Evolutionary conservation across 2,888 invertebrate genomes (phyloP).

Genomic region (Hymenopus coronatus): DNA sequence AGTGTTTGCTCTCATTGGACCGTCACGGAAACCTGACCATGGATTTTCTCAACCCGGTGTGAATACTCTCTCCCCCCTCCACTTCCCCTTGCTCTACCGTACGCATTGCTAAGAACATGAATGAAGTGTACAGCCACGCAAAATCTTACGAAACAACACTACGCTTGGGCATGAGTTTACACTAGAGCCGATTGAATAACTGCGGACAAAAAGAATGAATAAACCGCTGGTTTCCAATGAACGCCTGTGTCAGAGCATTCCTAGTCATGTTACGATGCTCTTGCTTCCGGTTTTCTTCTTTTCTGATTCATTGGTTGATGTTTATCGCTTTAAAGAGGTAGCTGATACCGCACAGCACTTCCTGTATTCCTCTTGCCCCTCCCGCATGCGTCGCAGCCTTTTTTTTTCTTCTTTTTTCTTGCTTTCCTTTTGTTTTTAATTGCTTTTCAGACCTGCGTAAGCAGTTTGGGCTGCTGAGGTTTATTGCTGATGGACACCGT

Average conservation of each 20-base stretch:
- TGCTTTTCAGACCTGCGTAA: background rate
- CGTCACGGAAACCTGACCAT: slow-evolving; percentile 2
- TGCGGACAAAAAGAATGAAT: background rate
- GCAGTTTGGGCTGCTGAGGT: background rate
- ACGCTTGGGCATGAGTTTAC: background rate
- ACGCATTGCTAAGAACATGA: background rate
- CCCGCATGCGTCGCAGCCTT: background rate
- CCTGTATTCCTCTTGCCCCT: slow-evolving; percentile 3
- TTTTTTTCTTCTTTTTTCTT: background rate
- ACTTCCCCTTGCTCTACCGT: background rate
- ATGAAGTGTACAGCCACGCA: slow-evolving; percentile 13
- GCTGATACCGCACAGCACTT: slow-evolving; percentile 1
- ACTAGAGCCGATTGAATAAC: background rate
- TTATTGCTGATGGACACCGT: background rate
- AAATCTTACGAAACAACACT: background rate
- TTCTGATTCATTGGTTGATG: background rate
- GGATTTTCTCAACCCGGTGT: slow-evolving; percentile 9
- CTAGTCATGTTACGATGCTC: background rate
- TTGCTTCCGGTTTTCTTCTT: background rate
- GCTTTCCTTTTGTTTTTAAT: background rate
- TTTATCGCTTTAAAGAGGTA: background rate
- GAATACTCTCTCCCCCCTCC: background rate
- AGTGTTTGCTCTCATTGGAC: slow-evolving; percentile 5
- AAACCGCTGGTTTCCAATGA: background rate
- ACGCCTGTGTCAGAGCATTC: background rate